phyloP scores from a whole-genome alignment of 2,888 invertebrate species.

The Labia minor region DNA sequence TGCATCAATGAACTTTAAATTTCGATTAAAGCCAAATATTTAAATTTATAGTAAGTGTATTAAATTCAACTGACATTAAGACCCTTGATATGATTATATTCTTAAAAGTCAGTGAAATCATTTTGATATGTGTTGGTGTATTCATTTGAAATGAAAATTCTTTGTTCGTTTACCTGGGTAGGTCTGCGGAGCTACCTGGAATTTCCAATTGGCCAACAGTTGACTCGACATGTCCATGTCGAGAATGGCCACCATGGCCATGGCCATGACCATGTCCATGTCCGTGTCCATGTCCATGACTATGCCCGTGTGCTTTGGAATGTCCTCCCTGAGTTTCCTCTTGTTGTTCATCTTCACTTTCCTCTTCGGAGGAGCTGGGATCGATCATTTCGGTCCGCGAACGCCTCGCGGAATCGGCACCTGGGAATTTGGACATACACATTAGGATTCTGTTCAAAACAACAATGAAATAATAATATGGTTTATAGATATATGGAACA shows the following conservation, averaged over 20 bases:
- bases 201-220: constrained; percentile 36
- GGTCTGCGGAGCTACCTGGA: constrained; percentile 34
- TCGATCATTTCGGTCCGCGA: constrained; percentile 61
- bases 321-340: constrained; percentile 39
- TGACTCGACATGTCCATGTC: constrained; percentile 27
- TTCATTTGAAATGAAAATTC: too few relatives aligned
- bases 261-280: constrained; percentile 30
- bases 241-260: constrained; percentile 29
- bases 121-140: too few relatives aligned
- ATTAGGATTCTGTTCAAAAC: too few relatives aligned
- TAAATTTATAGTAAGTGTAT: too few relatives aligned
- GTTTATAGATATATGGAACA: too few relatives aligned
- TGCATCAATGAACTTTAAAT: too few relatives aligned
- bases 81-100: too few relatives aligned
- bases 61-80: too few relatives aligned
- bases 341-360: constrained; percentile 81
- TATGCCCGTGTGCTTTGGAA: constrained; percentile 31
- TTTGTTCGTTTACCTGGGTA: constrained; percentile 31
- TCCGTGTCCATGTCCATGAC: constrained; percentile 32
- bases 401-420: neutral
- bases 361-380: constrained; percentile 92
- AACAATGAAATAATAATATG: too few relatives aligned
- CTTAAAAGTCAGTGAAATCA: too few relatives aligned
- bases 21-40: too few relatives aligned
- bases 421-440: too few relatives aligned